Percentiles rank a stretch among this genome's conserved stretches.
These are phyloP conservation scores for Eidolon dupreanum DNA, from an alignment of 2,797 vertebrate species.

Conservation along the genomic window DNA sequence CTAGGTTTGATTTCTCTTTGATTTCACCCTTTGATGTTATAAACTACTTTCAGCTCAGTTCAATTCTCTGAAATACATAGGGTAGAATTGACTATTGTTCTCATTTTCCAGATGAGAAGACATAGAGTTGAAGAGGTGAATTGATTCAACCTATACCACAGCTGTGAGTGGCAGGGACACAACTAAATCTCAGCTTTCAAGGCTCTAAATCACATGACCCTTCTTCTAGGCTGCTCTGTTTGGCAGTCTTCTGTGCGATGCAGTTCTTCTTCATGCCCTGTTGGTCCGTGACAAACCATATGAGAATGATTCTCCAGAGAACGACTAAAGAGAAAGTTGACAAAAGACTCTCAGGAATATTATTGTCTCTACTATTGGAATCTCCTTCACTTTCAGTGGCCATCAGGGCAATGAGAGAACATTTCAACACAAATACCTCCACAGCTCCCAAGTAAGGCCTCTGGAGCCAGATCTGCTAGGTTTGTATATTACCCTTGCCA, in stretches of 20 bases:
- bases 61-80: background rate
- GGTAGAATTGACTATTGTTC: background rate
- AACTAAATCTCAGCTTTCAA: background rate
- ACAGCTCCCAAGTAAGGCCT: accelerated
- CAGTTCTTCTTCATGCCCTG: background rate
- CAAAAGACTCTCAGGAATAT: background rate
- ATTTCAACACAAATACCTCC: background rate
- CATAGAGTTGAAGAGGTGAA: background rate
- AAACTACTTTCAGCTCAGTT: background rate
- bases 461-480: background rate
- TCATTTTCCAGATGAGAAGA: background rate
- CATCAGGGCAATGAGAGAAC: background rate
- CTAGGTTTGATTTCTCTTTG: background rate
- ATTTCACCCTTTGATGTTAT: background rate
- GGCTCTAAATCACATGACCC: background rate
- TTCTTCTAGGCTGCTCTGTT: background rate
- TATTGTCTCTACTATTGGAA: background rate
- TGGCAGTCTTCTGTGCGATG: background rate
- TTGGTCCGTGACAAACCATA: background rate
- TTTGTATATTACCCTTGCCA: background rate
- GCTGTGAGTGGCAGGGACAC: background rate
- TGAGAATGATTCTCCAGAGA: background rate
- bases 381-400: background rate
- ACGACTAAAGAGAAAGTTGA: background rate
- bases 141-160: background rate